Base-by-base conservation (phyloP, 2,797 vertebrate species). In the Falco novaeseelandiae region DNA sequence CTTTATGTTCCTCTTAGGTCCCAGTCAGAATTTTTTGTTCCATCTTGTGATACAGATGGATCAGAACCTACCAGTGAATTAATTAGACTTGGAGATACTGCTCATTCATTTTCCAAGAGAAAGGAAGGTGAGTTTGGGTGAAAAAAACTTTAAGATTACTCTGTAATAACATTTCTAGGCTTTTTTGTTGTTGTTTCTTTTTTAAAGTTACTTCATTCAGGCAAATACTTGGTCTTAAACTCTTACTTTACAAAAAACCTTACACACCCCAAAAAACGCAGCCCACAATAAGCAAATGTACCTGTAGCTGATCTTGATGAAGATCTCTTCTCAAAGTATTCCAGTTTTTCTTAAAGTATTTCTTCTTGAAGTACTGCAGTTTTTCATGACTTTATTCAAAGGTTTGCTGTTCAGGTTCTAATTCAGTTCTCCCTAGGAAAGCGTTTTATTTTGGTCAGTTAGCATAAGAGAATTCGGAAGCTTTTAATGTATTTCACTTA, bases 11-110 rank as follows among this genome's bases (percentile, higher is more conserved):
- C 73, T 93, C 78, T 61, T 90, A 98, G 98, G 94, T 96, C 95
- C 42, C 93, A 72, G 12, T 93, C 97, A 61, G 97, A 97, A 26
- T 93, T 94, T 76, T 98, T 98, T 90, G 92, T 97, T 30, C 97
- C 98, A 19, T 98, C 98, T 73, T 98, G 97, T 98, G 98, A 98
- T 14, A 87, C 73, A 57, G 98, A 98, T 20, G 98, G 98, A 69
- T 98, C 97, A 9, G 99, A 98, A 87, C 99, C 99, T 54, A 97
- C 98, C 4, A 98, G 98, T 81, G 99, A 99, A 87, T 97, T 99
- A 71, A 99, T 99, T 76, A 98, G 97, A 49, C 98, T 99, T 71
- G 99, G 99, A 84, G 99, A 99, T 55, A 99, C 99, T 4, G 99
- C 99, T 29, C 97, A 98, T 36, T 99, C 98, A 2, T 99, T 99